A percentile compares a stretch with the other conserved stretches of the same genome.
Conservation (phyloP, 2,113 vertebrate species). For the Megalops atlanticus region DNA sequence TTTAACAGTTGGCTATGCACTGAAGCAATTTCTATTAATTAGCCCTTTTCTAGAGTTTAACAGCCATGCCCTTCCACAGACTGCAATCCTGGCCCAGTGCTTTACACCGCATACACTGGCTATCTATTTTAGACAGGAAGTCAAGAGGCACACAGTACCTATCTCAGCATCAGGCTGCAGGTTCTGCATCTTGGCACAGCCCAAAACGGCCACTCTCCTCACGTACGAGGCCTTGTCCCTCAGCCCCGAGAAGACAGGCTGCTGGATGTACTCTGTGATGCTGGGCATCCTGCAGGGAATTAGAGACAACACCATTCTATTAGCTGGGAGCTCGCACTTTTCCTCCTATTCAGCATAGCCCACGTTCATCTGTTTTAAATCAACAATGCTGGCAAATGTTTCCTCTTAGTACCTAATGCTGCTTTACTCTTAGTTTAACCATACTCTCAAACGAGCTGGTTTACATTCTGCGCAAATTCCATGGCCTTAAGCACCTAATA, state of each 20-base stretch:
- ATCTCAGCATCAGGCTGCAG: conserved; percentile 82
- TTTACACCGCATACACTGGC: no score
- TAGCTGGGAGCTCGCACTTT: not conserved
- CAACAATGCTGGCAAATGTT: no score
- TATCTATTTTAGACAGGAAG: not conserved
- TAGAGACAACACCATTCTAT: conserved; percentile 21
- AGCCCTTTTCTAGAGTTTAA: no score
- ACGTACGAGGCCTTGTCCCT: conserved; percentile 91
- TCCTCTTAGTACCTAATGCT: no score
- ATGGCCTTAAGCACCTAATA: no score
- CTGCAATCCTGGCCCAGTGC: no score
- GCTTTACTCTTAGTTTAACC: no score
- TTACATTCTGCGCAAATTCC: no score
- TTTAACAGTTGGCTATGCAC: not conserved
- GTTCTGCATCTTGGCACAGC: conserved; percentile 88
- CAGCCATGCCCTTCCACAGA: no score
- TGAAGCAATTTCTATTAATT: not conserved
- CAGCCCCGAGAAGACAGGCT: conserved; percentile 84
- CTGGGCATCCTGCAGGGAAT: conserved; percentile 78
- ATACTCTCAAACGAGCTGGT: no score
- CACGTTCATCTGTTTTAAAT: no score
- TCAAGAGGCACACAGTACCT: conserved; percentile 62
- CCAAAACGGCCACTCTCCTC: conserved; percentile 88
- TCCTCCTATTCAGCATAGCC: no score
- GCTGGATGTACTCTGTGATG: conserved; percentile 87